Evolutionary conservation across 2,888 invertebrate genomes (phyloP).

Genomic region (Lasiommata megera): DNA sequence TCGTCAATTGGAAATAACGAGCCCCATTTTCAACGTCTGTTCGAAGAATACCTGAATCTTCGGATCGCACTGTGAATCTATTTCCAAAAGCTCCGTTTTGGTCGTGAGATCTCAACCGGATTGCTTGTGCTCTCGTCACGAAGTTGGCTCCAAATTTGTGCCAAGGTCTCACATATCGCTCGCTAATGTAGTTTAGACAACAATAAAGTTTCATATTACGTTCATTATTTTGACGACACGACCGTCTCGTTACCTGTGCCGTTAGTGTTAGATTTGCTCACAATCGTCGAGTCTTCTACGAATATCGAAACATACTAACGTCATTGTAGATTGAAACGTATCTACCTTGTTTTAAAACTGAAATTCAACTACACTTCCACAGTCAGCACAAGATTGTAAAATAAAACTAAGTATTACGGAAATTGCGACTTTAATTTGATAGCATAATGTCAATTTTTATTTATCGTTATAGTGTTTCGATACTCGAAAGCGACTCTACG

Average conservation of each 20-base stretch:
- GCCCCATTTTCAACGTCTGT: constrained; percentile 24
- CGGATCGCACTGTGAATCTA: constrained; percentile 20
- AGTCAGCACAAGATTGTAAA: no score
- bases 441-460: no score
- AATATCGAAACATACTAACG: no score
- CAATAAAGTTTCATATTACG: constrained; percentile 35
- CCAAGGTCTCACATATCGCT: constrained; percentile 57
- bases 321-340: no score
- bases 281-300: no score
- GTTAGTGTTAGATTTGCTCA: background rate
- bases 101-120: constrained; percentile 47
- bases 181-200: constrained; percentile 54
- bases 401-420: no score
- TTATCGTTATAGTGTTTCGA: no score
- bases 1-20: constrained; percentile 24
- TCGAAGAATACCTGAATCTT: constrained; percentile 16
- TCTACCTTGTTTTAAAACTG: no score
- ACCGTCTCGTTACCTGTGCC: background rate
- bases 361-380: no score
- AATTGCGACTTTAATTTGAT: no score
- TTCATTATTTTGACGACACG: constrained; percentile 5
- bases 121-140: constrained; percentile 56
- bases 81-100: constrained; percentile 24
- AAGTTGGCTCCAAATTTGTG: constrained; percentile 48
- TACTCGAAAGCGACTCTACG: no score